Conservation (phyloP, 2,797 vertebrate species). For the Gila robusta region DNA sequence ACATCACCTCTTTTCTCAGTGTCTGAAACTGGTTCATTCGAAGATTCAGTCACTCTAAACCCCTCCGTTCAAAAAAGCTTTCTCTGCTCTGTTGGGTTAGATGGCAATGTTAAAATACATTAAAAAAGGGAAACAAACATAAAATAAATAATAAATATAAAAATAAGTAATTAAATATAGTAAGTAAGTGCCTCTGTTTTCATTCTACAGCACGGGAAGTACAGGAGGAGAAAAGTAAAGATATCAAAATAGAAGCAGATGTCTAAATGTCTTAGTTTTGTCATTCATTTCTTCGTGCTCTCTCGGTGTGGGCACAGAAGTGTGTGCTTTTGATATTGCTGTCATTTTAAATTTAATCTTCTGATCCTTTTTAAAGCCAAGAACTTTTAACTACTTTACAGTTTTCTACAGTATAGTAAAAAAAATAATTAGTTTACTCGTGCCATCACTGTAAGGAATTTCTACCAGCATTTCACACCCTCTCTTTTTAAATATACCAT, state of each 20-base stretch:
- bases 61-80: no score
- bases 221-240: neutral
- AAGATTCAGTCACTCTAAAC: no score
- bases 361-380: neutral
- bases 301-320: neutral
- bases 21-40: no score
- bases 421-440: neutral
- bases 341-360: neutral
- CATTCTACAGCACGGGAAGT: neutral
- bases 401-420: neutral
- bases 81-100: no score
- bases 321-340: constrained; percentile 4
- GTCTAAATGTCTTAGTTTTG: neutral
- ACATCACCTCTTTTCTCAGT: no score
- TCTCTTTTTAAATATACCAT: constrained; percentile 15
- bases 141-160: neutral
- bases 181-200: neutral
- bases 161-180: neutral
- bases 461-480: neutral
- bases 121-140: neutral
- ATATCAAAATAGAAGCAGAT: neutral
- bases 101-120: neutral
- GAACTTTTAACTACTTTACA: neutral
- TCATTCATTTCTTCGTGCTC: neutral
- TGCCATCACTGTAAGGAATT: neutral